Evolutionary conservation across 2,113 vertebrate species (phyloP).

Genomic region (Colaptes auratus): DNA sequence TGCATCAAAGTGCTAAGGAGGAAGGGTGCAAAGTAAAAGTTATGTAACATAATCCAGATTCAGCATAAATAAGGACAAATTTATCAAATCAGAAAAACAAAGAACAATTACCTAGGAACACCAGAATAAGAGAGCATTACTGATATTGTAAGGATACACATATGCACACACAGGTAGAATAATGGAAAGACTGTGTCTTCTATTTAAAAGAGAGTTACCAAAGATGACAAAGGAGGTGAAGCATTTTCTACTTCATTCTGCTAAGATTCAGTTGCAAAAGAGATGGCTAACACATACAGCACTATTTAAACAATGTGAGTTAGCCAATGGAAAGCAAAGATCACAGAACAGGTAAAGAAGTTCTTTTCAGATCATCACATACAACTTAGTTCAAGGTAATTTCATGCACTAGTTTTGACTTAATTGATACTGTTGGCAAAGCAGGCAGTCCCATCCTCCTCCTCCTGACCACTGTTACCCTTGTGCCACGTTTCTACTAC

Average conservation of each 20-base stretch:
- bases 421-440: background rate
- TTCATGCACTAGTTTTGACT: background rate
- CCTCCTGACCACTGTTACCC: background rate
- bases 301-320: background rate
- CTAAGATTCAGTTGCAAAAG: background rate
- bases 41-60: background rate
- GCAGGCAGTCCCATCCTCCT: background rate
- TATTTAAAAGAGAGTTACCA: background rate
- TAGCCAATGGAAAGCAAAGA: background rate
- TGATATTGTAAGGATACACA: background rate
- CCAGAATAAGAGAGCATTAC: background rate
- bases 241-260: background rate
- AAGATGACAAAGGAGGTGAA: background rate
- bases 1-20: background rate
- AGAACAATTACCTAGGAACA: background rate
- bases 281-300: background rate
- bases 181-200: background rate
- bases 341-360: background rate
- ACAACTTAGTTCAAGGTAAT: background rate
- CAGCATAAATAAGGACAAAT: background rate
- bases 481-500: too few relatives aligned
- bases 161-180: background rate
- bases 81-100: background rate
- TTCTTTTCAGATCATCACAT: background rate
- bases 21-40: background rate